Conservation (phyloP, 1,140 invertebrate species). For the Meloidogyne chitwoodi region DNA sequence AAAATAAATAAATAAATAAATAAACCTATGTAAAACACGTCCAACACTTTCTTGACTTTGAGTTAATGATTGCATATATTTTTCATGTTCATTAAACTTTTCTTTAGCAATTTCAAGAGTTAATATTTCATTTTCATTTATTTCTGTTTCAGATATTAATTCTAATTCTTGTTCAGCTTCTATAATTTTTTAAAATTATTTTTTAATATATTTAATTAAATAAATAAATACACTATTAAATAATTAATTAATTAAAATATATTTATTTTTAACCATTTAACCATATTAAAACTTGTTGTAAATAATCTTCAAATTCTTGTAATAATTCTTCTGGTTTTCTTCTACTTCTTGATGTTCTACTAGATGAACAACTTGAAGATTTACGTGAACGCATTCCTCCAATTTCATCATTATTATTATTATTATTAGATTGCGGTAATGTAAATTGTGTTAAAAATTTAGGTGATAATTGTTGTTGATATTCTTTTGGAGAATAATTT, state of each 20-base stretch:
- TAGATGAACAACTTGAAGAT: constrained; percentile 46
- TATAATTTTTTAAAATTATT: constrained; percentile 9
- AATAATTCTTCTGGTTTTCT: constrained; percentile 48
- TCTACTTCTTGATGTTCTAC: constrained; percentile 25
- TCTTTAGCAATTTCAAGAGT: constrained; percentile 43
- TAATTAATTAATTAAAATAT: too few relatives aligned
- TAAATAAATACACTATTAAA: too few relatives aligned
- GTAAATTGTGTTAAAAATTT: constrained; percentile 1
- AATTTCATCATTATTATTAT: not conserved
- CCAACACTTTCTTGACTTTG: constrained; percentile 57
- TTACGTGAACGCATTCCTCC: constrained; percentile 43
- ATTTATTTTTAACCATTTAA: not conserved
- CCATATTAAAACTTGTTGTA: constrained; percentile 39
- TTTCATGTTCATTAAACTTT: constrained; percentile 55
- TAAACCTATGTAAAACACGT: constrained; percentile 48
- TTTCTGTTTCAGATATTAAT: constrained; percentile 11
- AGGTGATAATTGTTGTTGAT: constrained; percentile 21
- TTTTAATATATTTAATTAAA: too few relatives aligned
- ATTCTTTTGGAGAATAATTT: constrained; percentile 27
- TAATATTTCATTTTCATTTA: constrained; percentile 33
- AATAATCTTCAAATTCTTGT: constrained; percentile 47
- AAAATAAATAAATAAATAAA: not conserved
- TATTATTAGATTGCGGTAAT: not conserved
- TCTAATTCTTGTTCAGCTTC: constrained; percentile 30
- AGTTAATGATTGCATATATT: constrained; percentile 53